Percentiles rank a stretch among this genome's conserved stretches.
phyloP scores from a whole-genome alignment of 1,140 invertebrate genomes.

The Sycobia sp. region DNA sequence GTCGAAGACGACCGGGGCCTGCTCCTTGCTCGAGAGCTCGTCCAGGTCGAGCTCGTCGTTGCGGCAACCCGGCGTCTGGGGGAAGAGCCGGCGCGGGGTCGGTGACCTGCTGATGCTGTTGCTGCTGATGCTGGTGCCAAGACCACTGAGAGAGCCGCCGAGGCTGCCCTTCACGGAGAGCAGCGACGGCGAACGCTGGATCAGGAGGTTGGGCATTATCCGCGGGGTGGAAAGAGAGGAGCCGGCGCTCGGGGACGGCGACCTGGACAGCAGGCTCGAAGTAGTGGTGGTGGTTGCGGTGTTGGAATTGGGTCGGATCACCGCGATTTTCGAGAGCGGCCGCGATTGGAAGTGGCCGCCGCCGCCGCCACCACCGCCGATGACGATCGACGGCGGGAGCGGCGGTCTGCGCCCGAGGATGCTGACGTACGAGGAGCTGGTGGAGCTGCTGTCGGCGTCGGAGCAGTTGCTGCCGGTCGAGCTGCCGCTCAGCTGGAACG shows the following conservation, averaged over 20 bases:
- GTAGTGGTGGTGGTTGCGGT: too few relatives aligned
- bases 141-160: background rate
- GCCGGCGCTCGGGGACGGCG: too few relatives aligned
- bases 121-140: background rate
- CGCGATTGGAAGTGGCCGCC: constrained; percentile 33
- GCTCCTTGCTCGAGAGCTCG: constrained; percentile 72
- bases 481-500: background rate
- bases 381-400: constrained; percentile 18
- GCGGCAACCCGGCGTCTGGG: constrained; percentile 18
- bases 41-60: constrained; percentile 55
- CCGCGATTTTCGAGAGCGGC: constrained; percentile 35
- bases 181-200: constrained; percentile 18
- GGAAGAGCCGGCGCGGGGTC: constrained; percentile 31
- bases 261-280: too few relatives aligned
- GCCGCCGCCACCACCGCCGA: background rate
- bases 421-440: background rate
- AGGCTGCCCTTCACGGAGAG: too few relatives aligned
- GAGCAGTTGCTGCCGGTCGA: background rate
- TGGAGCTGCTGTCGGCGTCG: background rate
- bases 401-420: background rate
- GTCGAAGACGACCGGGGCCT: constrained; percentile 78
- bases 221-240: too few relatives aligned
- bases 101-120: background rate
- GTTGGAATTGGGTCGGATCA: constrained; percentile 38
- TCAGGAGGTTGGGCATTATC: background rate